These are phyloP conservation scores for Holacanthella duospinosa DNA, from an alignment of 2,888 invertebrate species.

Conservation along the genomic window DNA sequence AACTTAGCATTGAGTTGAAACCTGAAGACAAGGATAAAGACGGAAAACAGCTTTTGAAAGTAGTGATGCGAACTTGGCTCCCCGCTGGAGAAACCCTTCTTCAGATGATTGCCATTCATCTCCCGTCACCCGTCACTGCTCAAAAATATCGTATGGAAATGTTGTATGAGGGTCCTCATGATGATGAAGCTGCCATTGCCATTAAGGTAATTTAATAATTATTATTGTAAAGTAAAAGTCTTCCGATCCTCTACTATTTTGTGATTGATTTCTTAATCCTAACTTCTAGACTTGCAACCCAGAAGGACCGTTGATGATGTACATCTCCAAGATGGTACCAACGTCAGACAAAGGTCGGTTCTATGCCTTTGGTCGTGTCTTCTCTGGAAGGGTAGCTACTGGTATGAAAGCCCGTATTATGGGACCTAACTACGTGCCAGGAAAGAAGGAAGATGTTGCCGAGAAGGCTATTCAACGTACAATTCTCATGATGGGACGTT, in stretches of 20 bases:
- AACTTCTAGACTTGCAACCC: slow-evolving; percentile 70
- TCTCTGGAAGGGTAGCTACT: slow-evolving; percentile 84
- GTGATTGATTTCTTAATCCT: not conserved
- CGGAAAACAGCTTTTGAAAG: slow-evolving; percentile 88
- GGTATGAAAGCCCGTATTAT: slow-evolving; percentile 62
- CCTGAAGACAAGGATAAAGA: slow-evolving; percentile 92
- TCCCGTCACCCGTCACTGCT: slow-evolving; percentile 96
- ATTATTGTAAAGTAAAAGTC: too few relatives aligned
- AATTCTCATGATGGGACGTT: slow-evolving; percentile 99
- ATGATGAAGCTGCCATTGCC: slow-evolving; percentile 86
- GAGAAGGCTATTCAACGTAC: slow-evolving; percentile 99
- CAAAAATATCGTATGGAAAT: slow-evolving; percentile 99
- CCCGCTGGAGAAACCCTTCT: slow-evolving; percentile 98
- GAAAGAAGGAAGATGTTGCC: slow-evolving; percentile 96
- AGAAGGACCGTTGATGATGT: slow-evolving; percentile 99
- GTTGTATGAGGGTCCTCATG: slow-evolving; percentile 95
- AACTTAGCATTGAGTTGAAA: slow-evolving; percentile 80
- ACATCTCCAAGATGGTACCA: slow-evolving; percentile 99
- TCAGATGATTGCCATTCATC: slow-evolving; percentile 99
- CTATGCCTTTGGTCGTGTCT: slow-evolving; percentile 99
- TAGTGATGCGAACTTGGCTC: slow-evolving; percentile 96
- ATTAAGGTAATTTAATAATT: slow-evolving; percentile 56
- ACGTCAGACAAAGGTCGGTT: slow-evolving; percentile 99
- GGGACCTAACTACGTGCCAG: slow-evolving; percentile 92
- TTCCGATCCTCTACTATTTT: not conserved